A percentile compares a stretch with the other conserved stretches of the same genome.
Evolutionary conservation across 2,888 invertebrate genomes (phyloP).

Genomic region (Aproaerema taeniolella): DNA sequence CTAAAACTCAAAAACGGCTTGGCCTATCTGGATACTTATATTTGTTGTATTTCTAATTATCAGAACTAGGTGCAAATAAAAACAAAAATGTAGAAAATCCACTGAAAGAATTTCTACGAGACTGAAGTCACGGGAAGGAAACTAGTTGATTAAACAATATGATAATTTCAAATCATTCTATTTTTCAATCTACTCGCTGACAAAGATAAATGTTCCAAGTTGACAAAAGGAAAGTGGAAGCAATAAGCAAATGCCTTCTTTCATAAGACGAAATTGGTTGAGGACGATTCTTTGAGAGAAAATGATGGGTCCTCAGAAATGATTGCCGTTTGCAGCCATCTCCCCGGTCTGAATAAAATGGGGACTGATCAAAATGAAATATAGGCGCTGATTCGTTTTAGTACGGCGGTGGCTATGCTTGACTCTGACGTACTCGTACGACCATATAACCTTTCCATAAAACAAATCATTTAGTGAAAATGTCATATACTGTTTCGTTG

Average conservation of each 20-base stretch:
- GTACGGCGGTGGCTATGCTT: not conserved
- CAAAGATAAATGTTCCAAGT: constrained; percentile 48
- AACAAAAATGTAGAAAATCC: no score
- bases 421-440: no score
- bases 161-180: constrained; percentile 25
- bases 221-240: constrained; percentile 58
- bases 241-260: constrained; percentile 69
- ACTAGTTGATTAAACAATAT: constrained; percentile 48
- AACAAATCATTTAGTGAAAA: no score
- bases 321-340: constrained; percentile 37
- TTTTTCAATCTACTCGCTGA: constrained; percentile 42
- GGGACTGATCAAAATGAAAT: constrained; percentile 14
- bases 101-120: no score
- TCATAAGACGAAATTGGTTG: constrained; percentile 68
- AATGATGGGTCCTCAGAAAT: constrained; percentile 46
- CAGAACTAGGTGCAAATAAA: no score
- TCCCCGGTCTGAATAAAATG: constrained; percentile 32
- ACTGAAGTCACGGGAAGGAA: no score
- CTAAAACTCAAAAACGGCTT: no score
- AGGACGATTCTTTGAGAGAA: constrained; percentile 50
- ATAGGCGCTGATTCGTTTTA: constrained; percentile 2
- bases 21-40: no score
- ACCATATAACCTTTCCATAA: no score
- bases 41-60: no score
- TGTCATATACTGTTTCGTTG: no score